Evolutionary conservation across 2,797 vertebrate genomes (phyloP), one percentile per base, ranked within the genome.

Genomic region (Taenioides sp.): DNA sequence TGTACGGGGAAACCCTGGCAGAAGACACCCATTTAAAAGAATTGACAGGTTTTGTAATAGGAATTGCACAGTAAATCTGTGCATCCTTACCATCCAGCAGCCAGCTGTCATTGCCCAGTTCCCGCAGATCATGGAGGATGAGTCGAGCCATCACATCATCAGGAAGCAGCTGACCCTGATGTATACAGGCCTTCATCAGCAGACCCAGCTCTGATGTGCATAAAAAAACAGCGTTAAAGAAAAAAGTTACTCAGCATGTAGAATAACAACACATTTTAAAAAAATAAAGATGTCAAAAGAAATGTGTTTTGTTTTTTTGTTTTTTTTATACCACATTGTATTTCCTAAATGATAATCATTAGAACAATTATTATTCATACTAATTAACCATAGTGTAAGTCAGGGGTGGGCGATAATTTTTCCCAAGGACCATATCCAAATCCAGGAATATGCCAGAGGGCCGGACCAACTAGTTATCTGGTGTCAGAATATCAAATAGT

Each of bases 1-100:
- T 0, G 98, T 99, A 57, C 98, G 96, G 66, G 98, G 98, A 70
- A 97, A 99, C 74, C 98, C 98, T 99, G 85, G n/a, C 0, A 22
- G 20, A 20, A 4, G 60, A 23, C 65, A 65, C 7, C 61, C 34
- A 37, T 66, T 28, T 59, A 2, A 54, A 17, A 22, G 37, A 52
- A 54, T 16, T 34, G 17, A 60, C 52, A 4, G 16, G 2, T 71
- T 58, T 7, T 63, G 57, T 40, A 69, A 34, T 4, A n/a, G 17
- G 5, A 18, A 43, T 43, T 16, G 7, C 7, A 23, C 2, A 23
- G 49, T 55, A 17, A 57, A 23, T 0, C 3, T 27, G 63, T 34
- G 16, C 7, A 28, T 37, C 58, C 75, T 85, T 90, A 99, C 98
- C 98, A 69, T 99, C 98, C n/a, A 99, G 87, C 11, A 99, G 92